Evolutionary conservation across 2,888 invertebrate genomes (phyloP), one percentile per base, ranked within the genome.

Genomic region (Philereme transversata): DNA sequence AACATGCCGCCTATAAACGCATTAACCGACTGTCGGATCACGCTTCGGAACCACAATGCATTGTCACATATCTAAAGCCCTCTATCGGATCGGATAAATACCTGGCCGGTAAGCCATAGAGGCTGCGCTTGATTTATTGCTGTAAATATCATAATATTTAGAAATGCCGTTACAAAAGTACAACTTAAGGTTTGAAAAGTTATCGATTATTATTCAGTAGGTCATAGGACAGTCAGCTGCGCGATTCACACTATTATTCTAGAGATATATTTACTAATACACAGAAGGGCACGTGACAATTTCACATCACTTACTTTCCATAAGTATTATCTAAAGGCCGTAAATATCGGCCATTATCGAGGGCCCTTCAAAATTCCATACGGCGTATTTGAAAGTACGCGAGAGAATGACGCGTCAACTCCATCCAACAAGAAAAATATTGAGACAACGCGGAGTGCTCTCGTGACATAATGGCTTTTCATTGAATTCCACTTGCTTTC

Each of bases 381-480:
- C 90, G 89, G 90, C 75, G 83, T 87, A 85, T 88, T 89, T 87
- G 84, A 89, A 82, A 83, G 79, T 69, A 76, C 80, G 78, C 81
- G 80, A 81, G 83, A 81, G 88, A 88, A 87, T 90, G 90, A 90
- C 90, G 83, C 85, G 87, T 88, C 89, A 89, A 86, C 88, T 87
- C 82, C 78, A 82, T 81, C 86, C 82, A 84, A 83, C 69, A 90
- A 90, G 91, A 90, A 92, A 91, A 92, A 92, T 90, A 92, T 91
- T 91, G 90, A 90, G 90, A 90, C 91, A 91, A 89, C 88, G 75
- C 80, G 80, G 82, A 90, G 90, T 79, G 85, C 87, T 74, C 90
- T 91, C 83, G 86, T 84, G 87, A 89, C 91, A 90, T 90, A 91
- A 91, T 91, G 86, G 91, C 87, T 86, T 91, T 90, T 88, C 90